Evolutionary conservation across 2,113 vertebrate species (phyloP), one percentile per base, ranked within the genome.

Genomic region (Progne subis): DNA sequence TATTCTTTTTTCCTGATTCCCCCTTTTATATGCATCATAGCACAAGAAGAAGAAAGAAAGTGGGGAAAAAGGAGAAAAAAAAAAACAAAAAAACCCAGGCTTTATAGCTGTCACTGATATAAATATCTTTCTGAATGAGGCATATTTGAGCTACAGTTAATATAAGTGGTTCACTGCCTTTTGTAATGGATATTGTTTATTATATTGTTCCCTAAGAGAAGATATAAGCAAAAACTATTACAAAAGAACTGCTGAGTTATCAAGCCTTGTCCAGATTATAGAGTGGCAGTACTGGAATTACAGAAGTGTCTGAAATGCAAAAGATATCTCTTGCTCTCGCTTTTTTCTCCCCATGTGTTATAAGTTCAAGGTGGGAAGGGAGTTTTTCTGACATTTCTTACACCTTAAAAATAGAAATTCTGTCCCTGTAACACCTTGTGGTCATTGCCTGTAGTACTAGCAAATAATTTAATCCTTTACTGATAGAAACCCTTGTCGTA

Each of bases 111-210:
- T 64, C 41, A 74, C 18, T 1, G 0, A 68, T 78, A 68, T 20
- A n/a, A 63, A 46, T 90, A 52, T 64, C 19, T 71, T 63, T 60
- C 41, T 56, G n/a, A 64, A 72, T 18, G 76, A 80, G 23, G 49
- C 14, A 44, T 68, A 71, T 52, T 92, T 86, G 67, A 91, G 44
- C 23, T 86, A 68, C 37, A 86, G 41, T 68, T 88, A 90, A 47
- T 3, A 13, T 77, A 78, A 82, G 24, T 68, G 34, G 32, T 69
- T 83, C 10, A 7, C 46, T 90, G 59, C 13, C 28, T 94, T 88
- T 88, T 83, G 25, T 47, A 90, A 82, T 57, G 17, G 26, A 69
- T 82, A 23, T 53, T 93, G 32, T 74, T 87, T 88, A 55, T 71
- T 60, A 44, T 31, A 65, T 25, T 75, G 4, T 60, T 83, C n/a